Base-by-base conservation (phyloP, 2,888 invertebrate genomes). In the Nudaria mundana region DNA sequence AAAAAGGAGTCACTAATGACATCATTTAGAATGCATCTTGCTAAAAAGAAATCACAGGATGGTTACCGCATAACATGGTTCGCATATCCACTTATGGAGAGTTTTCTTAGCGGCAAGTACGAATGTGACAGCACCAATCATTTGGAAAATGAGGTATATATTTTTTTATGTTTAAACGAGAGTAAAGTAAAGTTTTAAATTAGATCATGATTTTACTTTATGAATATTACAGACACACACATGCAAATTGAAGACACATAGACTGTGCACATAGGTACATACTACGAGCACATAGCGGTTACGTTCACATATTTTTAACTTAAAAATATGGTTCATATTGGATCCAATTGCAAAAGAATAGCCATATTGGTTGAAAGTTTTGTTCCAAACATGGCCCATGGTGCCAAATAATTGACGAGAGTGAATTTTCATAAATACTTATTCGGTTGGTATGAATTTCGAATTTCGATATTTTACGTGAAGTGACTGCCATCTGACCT, bases 1-100 rank as follows among this genome's bases (percentile, higher is more conserved):
- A 88, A 89, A 64, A 88, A 86, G 48, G 88, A 88, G 50, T 83
- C 82, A 1, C 48, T 89, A 40, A 87, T 88, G 88, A 78, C 87
- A 3, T 74, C 82, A 2, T 88, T 81, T 52, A 70, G 87, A 52
- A 68, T 75, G 63, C 78, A 81, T 52, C 60, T 63, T 22, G 68
- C 72, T 16, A 83, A 72, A 59, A 81, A 80, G 61, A 76, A 71
- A 52, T 69, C 55, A 7, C 66, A 56, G 33, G 66, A 63, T 15
- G 55, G 59, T 10, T 83, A 79, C 62, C 74, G 68, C 10, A 74
- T 77, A 13, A 68, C 70, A 39, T 88, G 89, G 88, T 88, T 87
- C 44, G 85, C 85, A 5, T 89, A 70, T 67, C 59, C 72, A 5
- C 44, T 64, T n/a, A 82, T 89, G 85, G 80, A 79, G 62, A 75